Conservation (phyloP, 1,140 invertebrate genomes). For the Plectus sambesii region DNA sequence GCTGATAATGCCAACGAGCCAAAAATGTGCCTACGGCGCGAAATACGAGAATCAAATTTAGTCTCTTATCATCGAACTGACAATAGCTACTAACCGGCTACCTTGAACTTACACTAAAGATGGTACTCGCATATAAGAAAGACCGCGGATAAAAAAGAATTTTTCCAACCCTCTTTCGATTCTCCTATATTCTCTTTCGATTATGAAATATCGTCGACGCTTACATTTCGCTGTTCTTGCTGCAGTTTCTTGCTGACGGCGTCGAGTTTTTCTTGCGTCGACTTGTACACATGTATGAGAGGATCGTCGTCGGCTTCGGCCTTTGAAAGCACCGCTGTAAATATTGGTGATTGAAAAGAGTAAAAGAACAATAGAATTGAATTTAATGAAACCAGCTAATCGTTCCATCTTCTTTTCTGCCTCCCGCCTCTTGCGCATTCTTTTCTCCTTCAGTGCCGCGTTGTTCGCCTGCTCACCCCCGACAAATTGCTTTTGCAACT, state of each 20-base stretch:
- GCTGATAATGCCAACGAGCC: no score
- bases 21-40: no score
- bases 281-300: constrained; percentile 59
- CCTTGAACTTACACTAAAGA: no score
- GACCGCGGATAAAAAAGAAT: constrained; percentile 6
- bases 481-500: constrained; percentile 62
- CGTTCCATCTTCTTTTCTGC: constrained; percentile 57
- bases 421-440: constrained; percentile 58
- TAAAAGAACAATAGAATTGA: constrained; percentile 16
- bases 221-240: constrained; percentile 59
- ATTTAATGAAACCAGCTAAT: constrained; percentile 47
- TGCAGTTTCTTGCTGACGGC: constrained; percentile 61
- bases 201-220: constrained; percentile 7
- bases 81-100: no score
- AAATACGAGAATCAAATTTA: no score
- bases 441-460: constrained; percentile 53
- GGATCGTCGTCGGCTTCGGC: constrained; percentile 62
- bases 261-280: constrained; percentile 64
- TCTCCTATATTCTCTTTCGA: constrained; percentile 12
- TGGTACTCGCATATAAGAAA: no score
- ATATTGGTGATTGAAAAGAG: constrained; percentile 10
- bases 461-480: constrained; percentile 67
- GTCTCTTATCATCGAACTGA: no score
- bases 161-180: constrained; percentile 6
- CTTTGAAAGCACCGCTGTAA: constrained; percentile 54